Evolutionary conservation across 2,888 invertebrate species (phyloP), one percentile per base, ranked within the genome.

Genomic region (Rotaria sp.): DNA sequence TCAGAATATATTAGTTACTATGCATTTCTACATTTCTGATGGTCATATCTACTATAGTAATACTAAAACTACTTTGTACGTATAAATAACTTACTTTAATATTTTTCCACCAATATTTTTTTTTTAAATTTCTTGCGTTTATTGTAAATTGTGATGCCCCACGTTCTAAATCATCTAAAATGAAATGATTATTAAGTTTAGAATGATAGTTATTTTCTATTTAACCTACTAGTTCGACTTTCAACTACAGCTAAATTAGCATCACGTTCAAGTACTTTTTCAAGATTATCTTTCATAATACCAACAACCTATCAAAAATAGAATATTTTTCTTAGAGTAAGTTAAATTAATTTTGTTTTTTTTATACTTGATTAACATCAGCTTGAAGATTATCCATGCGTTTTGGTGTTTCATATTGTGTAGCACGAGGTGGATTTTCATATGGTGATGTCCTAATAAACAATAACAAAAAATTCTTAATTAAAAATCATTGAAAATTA

Each of bases 91-190:
- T 67, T 88, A 92, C 91, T 94, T 97, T 97, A 90, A 96, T 93
- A 92, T 97, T 97, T 92, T 97, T 96, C 94, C 96, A 94, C 97
- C 97, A 97, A 91, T 95, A 96, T 92, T 97, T 97, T 90, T 96
- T 94, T 92, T 97, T 97, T 91, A 97, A 93, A 93, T 96, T 96
- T 89, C 96, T 96, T 87, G 97, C 96, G 91, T 96, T 96, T 89
- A 96, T 96, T 91, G 97, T 97, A 91, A 97, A 97, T 90, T 97
- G 95, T 90, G 96, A 96, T 59, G 90, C 90, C 41, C 88, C 87
- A 50, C 24, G 55, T 85, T 87, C 86, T 13, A 87, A 52, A 38
- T 48, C 57, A 48, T 84, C 87, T 85, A 38, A 26, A 45, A 15
- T 8, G 11, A 30, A 67, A 15, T 4, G 30, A 67, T n/a, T 13